Base-by-base conservation (phyloP, 2,797 vertebrate genomes). In the Crocodylus rhombifer region DNA sequence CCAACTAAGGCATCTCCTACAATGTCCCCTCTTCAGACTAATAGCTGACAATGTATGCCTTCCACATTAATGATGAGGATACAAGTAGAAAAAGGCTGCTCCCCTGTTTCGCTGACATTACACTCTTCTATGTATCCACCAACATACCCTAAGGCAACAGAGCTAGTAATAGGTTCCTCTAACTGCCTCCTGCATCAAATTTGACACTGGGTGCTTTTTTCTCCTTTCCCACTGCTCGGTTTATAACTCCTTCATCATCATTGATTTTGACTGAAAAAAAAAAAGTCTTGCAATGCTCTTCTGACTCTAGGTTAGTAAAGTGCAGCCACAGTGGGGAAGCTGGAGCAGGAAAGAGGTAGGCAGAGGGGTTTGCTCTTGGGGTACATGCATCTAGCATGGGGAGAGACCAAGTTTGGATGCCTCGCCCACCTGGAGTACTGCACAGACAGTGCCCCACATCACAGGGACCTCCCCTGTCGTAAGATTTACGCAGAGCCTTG, bases 231-330 rank as follows among this genome's bases (percentile, higher is more conserved):
- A 91, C 74, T 2, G 23, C 92, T 97, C 58, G 82, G 91, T 96
- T 97, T 95, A 95, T 89, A 94, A 95, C 95, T 96, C 96, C 94
- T 95, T 97, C 96, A 94, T 89, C 87, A 91, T 97, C 97, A 96
- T 87, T 96, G 97, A 97, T 97, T 98, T 91, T 97, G 97, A 98
- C 95, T 97, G 88, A 94, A 91, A 94, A 93, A 90, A 90, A 81
- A 91, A 79, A 4, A 64, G 30, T 88, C 82, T 97, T 4, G 81
- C 89, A 42, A 6, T 57, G 88, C 55, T 91, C 1, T 0, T 62
- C 12, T 18, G 42, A 56, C 86, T 67, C n/a, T 18, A 17, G 77
- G 88, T 85, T 28, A 87, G 90, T 2, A 21, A 76, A 57, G 60
- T 64, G 36, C 83, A 85, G 86, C 87, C 88, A 86, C 89, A 69